Evolutionary conservation across 1,140 invertebrate species (phyloP), one percentile per base, ranked within the genome.

Genomic region (Hyphantria cunea): DNA sequence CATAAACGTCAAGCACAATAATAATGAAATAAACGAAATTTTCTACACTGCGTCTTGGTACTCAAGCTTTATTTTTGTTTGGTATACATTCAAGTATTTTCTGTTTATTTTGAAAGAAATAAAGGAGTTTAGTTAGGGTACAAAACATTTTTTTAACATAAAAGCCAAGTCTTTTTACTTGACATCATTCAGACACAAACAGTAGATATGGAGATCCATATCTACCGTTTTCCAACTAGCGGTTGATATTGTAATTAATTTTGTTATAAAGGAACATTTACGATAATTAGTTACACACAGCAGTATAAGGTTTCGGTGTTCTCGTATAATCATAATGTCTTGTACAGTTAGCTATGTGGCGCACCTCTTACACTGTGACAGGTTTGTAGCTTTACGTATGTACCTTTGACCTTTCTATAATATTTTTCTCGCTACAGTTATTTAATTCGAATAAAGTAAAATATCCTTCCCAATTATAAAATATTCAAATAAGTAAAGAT

Each of bases 401-500:
- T 9, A 6, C 41, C 12, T n/a, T 31, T 58, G 44, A 58, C 41
- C 54, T 17, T 10, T 37, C 15, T 48, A 11, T 14, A 58, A 33
- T 58, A 55, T 55, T 45, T 55, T 41, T 32, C 45, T 10, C 13
- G 41, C 10, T 12, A 41, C 12, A 14, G n/a, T 31, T 31, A 33
- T 48, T 58, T 31, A 48, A 11, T 54, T 44, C 52, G 25, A 63
- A 54, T 41, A 62, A 67, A 61, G 51, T 42, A 62, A 63, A 45
- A 58, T 58, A 62, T 78, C 70, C 76, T 76, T 70, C 64, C 71
- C 68, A 78, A 82, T 78, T 77, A 81, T 80, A 81, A 79, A 83
- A 80, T 82, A 86, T 86, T 80, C 74, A 83, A 80, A 84, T 79
- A 79, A 78, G 74, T 76, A 74, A 66, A 61, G 69, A 74, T 80